phyloP scores from a whole-genome alignment of 2,888 invertebrate genomes.

The Cephus spinipes region DNA sequence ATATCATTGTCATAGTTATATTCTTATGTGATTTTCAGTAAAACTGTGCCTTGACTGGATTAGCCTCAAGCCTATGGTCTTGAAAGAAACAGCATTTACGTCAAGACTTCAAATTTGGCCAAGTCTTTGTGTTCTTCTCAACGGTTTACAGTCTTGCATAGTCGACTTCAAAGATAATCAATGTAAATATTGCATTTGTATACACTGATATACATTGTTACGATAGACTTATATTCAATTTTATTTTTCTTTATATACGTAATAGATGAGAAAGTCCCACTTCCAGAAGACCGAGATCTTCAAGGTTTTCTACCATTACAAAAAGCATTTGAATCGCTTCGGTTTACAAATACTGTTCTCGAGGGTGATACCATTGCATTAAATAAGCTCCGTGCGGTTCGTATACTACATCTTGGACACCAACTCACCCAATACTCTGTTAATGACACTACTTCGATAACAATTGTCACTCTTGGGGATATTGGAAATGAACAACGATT shows the following conservation, averaged over 20 bases:
- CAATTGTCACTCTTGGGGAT: conserved; percentile 40
- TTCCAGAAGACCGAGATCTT: conserved; percentile 84
- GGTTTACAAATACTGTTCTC: conserved; percentile 67
- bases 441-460: conserved; percentile 63
- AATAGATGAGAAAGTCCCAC: conserved; percentile 74
- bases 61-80: conserved; percentile 69
- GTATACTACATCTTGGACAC: conserved; percentile 68
- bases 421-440: conserved; percentile 68
- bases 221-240: conserved; percentile 12
- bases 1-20: conserved; percentile 8
- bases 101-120: conserved; percentile 81
- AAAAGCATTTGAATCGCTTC: conserved; percentile 71
- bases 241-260: neutral
- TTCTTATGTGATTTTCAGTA: conserved; percentile 67
- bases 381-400: conserved; percentile 68
- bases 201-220: neutral
- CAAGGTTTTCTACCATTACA: conserved; percentile 83
- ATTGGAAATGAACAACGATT: conserved; percentile 50
- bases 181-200: conserved; percentile 66
- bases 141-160: conserved; percentile 71
- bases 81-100: conserved; percentile 70
- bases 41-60: conserved; percentile 84
- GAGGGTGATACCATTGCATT: conserved; percentile 63
- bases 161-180: conserved; percentile 68
- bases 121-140: conserved; percentile 81